Base-by-base conservation (phyloP, 1,140 invertebrate genomes). In the Lepidurus couesii region DNA sequence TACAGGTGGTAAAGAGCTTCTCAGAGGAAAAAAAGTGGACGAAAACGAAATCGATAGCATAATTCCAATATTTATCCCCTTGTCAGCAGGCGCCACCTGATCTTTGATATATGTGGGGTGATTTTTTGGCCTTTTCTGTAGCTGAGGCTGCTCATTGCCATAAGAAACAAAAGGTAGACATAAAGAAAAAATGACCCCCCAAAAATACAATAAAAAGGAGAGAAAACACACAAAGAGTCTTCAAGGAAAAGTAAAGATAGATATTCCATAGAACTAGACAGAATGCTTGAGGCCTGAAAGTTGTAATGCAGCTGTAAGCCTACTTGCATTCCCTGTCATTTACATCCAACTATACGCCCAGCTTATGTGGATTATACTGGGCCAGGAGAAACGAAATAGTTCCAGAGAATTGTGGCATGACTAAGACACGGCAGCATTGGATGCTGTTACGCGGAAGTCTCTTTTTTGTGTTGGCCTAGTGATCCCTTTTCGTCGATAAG, bases 91-190 rank as follows among this genome's bases (percentile, higher is more conserved):
- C 16, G 53, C 53, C 53, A 65, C 53, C 53, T 65, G 53, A 65
- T 65, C 53, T 13, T 65, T 65, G 53, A 65, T 65, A 65, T 0
- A 65, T 65, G 53, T 13, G 53, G 53, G 53, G 53, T 65, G 53
- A 65, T 65, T 65, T 21, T 21, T 7, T 0, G 16, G 21, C 53
- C n/a, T 21, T 7, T 21, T 65, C 53, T 21, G 5, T 65, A n/a
- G 16, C 13, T 21, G 21, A n/a, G 16, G 53, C 16, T 21, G 53
- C 21, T 13, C 53, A 65, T 5, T 65, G 53, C 53, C 1, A 4
- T 65, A 65, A 7, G 53, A 65, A 65, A 65, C 53, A 65, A 65
- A 65, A 65, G 53, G 53, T 65, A 65, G 5, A 34, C 34, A 65
- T 13, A 21, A 21, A 21, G 53, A n/a, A 21, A n/a, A 65, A 21